Evolutionary conservation across 53 echinoderm and acorn worm genomes (phyloP), one percentile per base, ranked within the genome.

Genomic region (Mesocentrotus franciscanus): DNA sequence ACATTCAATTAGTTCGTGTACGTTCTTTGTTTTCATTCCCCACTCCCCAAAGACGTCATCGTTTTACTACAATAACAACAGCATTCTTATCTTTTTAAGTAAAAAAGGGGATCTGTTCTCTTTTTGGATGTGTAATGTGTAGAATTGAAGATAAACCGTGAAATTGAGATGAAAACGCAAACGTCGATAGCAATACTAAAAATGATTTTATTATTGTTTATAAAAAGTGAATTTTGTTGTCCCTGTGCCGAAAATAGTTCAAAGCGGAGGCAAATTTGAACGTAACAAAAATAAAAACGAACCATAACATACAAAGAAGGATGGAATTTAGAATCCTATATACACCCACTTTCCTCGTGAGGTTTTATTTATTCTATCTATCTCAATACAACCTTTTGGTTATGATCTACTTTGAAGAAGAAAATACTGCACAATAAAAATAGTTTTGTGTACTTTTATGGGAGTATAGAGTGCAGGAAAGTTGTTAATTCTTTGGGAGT

Each of bases 1-100:
- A 81, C 39, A 81, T 81, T 81, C 81, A 33, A 81, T 42, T 81
- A 81, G 42, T 20, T 18, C 81, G 42, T 81, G 81, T 39, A 42
- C 81, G 4, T 8, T 81, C 36, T 42, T 81, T 81, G 81, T 39
- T 81, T 81, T 81, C 81, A 81, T 81, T 81, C 39, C 20, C 33
- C 33, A 27, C 16, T 76, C 32, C 8, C 49, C 33, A 42, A 39
- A 81, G 81, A 81, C 81, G 81, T 81, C 81, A 81, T 27, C 39
- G 33, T 42, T 81, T 36, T 18, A 42, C 81, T 20, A 42, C 9
- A 81, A 81, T 39, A 81, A 81, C 39, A 27, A 18, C 30, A 8
- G 29, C 7, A 78, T 32, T 39, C 42, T 42, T 42, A 0, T 36
- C 36, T 78, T 78, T 78, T 78, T 3, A 29, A 9, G 13, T 12